Evolutionary conservation across 2,888 invertebrate genomes (phyloP).

Genomic region (Exocentrus adspersus): DNA sequence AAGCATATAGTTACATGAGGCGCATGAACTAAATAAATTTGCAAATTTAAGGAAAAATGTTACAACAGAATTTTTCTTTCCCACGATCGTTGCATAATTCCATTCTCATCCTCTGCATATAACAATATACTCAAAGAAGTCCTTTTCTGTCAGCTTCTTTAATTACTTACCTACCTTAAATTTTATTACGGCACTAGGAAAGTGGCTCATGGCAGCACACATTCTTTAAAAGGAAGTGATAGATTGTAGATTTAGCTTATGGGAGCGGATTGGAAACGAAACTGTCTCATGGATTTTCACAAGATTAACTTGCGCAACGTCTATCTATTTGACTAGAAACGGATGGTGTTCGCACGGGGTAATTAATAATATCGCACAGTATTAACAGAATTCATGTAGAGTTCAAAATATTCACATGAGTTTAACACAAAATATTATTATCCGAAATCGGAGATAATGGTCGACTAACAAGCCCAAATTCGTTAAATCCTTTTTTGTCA

Average conservation of each 20-base stretch:
- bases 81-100: conserved; percentile 28
- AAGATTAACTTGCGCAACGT: conserved; percentile 8
- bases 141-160: background rate
- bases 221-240: conserved; percentile 30
- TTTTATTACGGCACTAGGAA: conserved; percentile 15
- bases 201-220: conserved; percentile 38
- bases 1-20: conserved; percentile 14
- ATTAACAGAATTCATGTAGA: too few relatives aligned
- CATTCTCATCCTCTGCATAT: conserved; percentile 2
- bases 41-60: conserved; percentile 13
- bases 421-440: too few relatives aligned
- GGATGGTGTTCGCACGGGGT: background rate
- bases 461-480: too few relatives aligned
- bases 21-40: conserved; percentile 7
- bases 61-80: conserved; percentile 23
- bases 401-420: too few relatives aligned
- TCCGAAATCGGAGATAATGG: too few relatives aligned
- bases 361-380: background rate
- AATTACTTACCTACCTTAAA: conserved; percentile 10
- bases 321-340: background rate
- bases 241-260: background rate
- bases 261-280: background rate
- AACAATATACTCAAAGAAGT: conserved; percentile 1
- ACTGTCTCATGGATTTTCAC: conserved; percentile 19
- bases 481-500: too few relatives aligned